These are phyloP conservation scores for Stylophora pistillata DNA, from an alignment of 64 coral and sea anemone genomes.

Conservation along the genomic window DNA sequence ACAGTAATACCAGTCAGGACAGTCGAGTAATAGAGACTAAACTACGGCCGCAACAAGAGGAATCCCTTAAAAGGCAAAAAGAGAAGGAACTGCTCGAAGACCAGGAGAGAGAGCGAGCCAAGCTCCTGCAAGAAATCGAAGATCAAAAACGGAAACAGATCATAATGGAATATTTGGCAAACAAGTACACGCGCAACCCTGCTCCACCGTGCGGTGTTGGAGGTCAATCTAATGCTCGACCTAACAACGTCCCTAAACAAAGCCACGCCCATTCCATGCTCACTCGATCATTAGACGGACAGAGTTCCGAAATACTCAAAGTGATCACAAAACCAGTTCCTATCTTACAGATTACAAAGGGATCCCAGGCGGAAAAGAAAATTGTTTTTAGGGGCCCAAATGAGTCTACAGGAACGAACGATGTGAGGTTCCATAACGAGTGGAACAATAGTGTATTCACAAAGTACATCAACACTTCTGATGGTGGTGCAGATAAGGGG, in stretches of 20 bases:
- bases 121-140: conserved; percentile 67
- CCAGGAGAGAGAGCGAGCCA: conserved; percentile 59
- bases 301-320: background rate
- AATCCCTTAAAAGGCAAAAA: conserved; percentile 78
- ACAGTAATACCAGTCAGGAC: no score
- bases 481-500: conserved; percentile 25
- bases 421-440: conserved; percentile 75
- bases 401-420: conserved; percentile 8
- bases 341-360: conserved; percentile 47
- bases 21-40: background rate
- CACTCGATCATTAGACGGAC: conserved; percentile 28
- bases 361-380: conserved; percentile 45
- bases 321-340: conserved; percentile 59
- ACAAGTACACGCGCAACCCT: conserved; percentile 36
- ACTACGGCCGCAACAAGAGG: conserved; percentile 34
- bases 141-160: conserved; percentile 76
- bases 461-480: conserved; percentile 87
- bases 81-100: conserved; percentile 50
- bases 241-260: conserved; percentile 48
- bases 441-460: conserved; percentile 83
- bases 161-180: conserved; percentile 85
- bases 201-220: background rate
- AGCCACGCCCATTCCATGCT: conserved; percentile 58
- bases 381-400: conserved; percentile 32
- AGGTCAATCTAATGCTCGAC: background rate